A percentile compares a stretch with the other conserved stretches of the same genome.
Conservation (phyloP, 2,888 invertebrate genomes). For the Agriopis aurantiaria region DNA sequence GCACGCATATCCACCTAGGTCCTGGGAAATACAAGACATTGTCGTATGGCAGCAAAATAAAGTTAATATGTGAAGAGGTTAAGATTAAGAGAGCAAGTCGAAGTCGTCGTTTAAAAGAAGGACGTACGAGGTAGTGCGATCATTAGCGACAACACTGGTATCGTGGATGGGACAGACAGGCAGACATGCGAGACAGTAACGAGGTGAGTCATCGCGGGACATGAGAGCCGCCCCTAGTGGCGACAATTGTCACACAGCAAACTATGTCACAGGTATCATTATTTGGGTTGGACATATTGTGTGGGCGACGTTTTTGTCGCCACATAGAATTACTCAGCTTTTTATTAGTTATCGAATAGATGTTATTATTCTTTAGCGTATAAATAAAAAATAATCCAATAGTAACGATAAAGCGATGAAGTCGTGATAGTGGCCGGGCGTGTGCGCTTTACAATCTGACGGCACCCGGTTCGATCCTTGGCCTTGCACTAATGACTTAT, state of each 20-base stretch:
- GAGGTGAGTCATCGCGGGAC: constrained; percentile 79
- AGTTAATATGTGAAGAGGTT: not conserved
- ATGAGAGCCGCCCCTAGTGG: constrained; percentile 77
- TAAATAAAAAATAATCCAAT: too few relatives aligned
- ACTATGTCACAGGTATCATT: constrained; percentile 80
- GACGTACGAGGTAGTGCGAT: constrained; percentile 51
- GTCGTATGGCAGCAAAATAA: not conserved
- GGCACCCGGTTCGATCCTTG: too few relatives aligned
- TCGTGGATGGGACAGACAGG: constrained; percentile 56
- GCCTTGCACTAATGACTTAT: too few relatives aligned
- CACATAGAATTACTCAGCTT: constrained; percentile 25
- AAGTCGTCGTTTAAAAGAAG: constrained; percentile 33
- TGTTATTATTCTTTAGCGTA: not conserved
- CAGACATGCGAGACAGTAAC: constrained; percentile 80
- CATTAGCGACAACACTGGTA: constrained; percentile 77
- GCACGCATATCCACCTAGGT: constrained; percentile 32
- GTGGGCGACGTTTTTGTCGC: constrained; percentile 36
- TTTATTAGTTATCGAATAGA: not conserved
- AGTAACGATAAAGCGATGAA: too few relatives aligned
- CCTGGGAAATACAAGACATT: constrained; percentile 7
- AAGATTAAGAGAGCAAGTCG: constrained; percentile 12
- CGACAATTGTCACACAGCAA: constrained; percentile 80
- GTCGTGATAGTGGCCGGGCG: too few relatives aligned
- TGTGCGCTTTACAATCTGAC: too few relatives aligned
- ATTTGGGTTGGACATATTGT: constrained; percentile 51